Evolutionary conservation across 2,113 vertebrate species (phyloP).

Genomic region (Calonectris borealis): DNA sequence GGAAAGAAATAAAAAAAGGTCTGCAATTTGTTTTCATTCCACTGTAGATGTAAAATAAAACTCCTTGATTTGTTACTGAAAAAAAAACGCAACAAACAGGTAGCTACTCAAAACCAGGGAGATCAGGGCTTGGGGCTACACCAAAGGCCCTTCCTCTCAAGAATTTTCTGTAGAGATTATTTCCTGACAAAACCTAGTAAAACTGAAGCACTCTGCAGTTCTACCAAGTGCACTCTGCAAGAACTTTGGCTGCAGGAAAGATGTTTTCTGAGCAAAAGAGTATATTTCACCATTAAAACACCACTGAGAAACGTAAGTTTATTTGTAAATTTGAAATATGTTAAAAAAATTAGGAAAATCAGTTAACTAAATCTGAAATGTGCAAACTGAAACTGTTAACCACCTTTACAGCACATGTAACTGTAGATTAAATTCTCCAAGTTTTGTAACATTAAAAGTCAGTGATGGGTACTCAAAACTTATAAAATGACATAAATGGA

Average conservation of each 20-base stretch:
- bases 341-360: neutral
- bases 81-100: neutral
- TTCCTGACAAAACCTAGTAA: neutral
- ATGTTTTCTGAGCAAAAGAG: neutral
- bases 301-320: neutral
- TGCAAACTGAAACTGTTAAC: neutral
- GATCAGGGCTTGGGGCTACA: neutral
- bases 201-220: neutral
- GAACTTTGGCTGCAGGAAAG: neutral
- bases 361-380: neutral
- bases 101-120: neutral
- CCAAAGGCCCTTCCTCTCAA: neutral
- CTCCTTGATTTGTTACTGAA: neutral
- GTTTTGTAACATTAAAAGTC: neutral
- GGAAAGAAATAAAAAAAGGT: neutral
- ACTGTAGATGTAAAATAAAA: neutral
- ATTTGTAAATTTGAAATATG: neutral
- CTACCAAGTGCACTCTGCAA: neutral
- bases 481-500: neutral
- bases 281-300: neutral
- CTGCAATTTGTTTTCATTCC: neutral
- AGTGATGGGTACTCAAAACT: neutral
- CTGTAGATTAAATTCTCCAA: neutral
- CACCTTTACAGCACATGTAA: neutral
- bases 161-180: neutral